Percentiles rank a stretch among this genome's conserved stretches.
Evolutionary conservation across 2,797 vertebrate species (phyloP).

Genomic region (Typhlichthys eigenmanni): DNA sequence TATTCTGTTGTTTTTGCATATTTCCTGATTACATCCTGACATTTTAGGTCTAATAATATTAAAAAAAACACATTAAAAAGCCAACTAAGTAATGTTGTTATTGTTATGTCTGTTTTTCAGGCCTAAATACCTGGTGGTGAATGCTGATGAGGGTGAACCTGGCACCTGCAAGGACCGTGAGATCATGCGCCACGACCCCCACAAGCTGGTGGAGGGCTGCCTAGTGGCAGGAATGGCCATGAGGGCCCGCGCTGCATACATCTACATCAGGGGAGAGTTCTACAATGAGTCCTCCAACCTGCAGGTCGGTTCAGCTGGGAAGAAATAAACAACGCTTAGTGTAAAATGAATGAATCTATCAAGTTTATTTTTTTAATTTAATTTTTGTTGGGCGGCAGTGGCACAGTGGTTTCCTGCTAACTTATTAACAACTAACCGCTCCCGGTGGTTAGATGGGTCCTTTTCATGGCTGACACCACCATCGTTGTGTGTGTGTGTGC

Average conservation of each 20-base stretch:
- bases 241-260: conserved; percentile 92
- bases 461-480: too few relatives aligned
- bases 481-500: too few relatives aligned
- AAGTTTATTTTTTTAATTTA: too few relatives aligned
- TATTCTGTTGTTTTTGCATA: neutral
- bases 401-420: neutral
- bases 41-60: neutral
- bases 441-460: too few relatives aligned
- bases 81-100: too few relatives aligned
- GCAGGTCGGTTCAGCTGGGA: conserved; percentile 76
- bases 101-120: conserved; percentile 64
- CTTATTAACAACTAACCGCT: too few relatives aligned
- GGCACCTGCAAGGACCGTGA: conserved; percentile 96
- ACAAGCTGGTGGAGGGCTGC: conserved; percentile 96
- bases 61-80: too few relatives aligned
- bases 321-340: neutral
- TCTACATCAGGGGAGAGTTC: conserved; percentile 96
- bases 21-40: neutral
- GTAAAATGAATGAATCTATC: too few relatives aligned
- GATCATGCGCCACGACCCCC: conserved; percentile 93
- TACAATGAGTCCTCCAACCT: conserved; percentile 97
- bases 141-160: conserved; percentile 94
- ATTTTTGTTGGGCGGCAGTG: neutral
- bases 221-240: conserved; percentile 90
- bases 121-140: conserved; percentile 96